Percentiles rank a stretch among this genome's conserved stretches.
These are phyloP conservation scores for Toxotes chatareus DNA, from an alignment of 2,113 vertebrate genomes.

Conservation along the genomic window DNA sequence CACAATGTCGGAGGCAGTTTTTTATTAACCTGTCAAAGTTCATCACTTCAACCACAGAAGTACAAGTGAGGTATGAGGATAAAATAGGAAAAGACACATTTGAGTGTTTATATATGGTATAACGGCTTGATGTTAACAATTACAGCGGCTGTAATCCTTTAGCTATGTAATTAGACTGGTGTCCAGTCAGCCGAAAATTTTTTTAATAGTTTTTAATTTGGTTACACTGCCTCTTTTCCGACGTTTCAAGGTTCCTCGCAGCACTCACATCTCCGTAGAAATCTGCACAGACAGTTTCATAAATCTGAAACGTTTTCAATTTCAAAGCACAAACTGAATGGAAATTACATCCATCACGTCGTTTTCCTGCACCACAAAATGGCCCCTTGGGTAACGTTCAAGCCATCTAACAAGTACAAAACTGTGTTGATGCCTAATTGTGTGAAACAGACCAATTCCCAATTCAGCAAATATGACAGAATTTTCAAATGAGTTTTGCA, in stretches of 20 bases:
- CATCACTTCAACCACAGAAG: background rate
- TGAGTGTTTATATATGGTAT: background rate
- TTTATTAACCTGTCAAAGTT: conserved; percentile 10
- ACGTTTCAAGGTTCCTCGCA: background rate
- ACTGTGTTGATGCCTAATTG: background rate
- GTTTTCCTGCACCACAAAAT: background rate
- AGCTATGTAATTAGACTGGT: background rate
- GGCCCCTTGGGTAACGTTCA: background rate
- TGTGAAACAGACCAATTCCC: background rate
- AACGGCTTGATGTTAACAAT: background rate
- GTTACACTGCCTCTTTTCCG: background rate
- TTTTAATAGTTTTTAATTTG: background rate
- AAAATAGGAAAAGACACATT: background rate
- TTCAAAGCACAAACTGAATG: background rate
- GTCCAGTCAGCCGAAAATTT: background rate
- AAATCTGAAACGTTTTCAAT: background rate
- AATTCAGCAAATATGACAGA: background rate
- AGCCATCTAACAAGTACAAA: background rate
- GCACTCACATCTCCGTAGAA: background rate
- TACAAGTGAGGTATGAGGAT: background rate
- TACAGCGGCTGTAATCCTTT: conserved; percentile 3
- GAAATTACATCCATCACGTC: background rate
- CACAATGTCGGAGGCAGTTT: background rate
- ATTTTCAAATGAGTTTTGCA: too few relatives aligned
- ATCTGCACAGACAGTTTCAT: background rate